Percentiles rank a stretch among this genome's conserved stretches.
Evolutionary conservation across 2,888 invertebrate species (phyloP).

Genomic region (Sipha maydis): DNA sequence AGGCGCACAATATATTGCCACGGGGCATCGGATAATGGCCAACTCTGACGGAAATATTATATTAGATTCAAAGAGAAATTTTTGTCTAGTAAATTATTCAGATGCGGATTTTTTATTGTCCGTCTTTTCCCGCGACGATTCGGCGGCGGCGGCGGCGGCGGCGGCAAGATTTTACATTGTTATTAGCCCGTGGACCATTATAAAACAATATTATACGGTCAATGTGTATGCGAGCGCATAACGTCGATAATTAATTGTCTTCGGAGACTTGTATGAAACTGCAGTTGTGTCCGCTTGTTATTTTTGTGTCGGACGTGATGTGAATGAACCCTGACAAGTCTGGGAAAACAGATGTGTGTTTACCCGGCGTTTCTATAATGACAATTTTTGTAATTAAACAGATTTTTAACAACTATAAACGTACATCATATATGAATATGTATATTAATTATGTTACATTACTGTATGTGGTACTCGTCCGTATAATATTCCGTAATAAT

Average conservation of each 20-base stretch:
- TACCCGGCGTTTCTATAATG: conserved; percentile 17
- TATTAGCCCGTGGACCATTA: not conserved
- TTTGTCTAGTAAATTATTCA: conserved; percentile 19
- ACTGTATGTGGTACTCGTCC: no score
- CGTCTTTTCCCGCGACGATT: conserved; percentile 6
- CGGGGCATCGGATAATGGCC: not conserved
- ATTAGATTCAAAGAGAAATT: conserved; percentile 13
- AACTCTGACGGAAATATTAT: conserved; percentile 14
- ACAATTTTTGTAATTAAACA: conserved; percentile 55
- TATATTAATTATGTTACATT: no score
- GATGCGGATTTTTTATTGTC: conserved; percentile 19
- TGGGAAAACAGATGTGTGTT: conserved; percentile 56
- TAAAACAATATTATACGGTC: conserved; percentile 39
- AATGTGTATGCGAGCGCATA: not conserved
- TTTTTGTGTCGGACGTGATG: conserved; percentile 36
- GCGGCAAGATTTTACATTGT: not conserved
- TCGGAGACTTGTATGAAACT: not conserved
- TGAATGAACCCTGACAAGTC: conserved; percentile 54
- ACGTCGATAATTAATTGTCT: conserved; percentile 46
- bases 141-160: not conserved
- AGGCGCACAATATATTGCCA: not conserved
- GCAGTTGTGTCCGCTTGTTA: not conserved
- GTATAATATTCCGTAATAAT: no score
- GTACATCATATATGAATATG: no score
- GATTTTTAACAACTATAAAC: conserved; percentile 15